Base-by-base conservation (phyloP, 2,113 vertebrate species). In the Acrocephalus arundinaceus region DNA sequence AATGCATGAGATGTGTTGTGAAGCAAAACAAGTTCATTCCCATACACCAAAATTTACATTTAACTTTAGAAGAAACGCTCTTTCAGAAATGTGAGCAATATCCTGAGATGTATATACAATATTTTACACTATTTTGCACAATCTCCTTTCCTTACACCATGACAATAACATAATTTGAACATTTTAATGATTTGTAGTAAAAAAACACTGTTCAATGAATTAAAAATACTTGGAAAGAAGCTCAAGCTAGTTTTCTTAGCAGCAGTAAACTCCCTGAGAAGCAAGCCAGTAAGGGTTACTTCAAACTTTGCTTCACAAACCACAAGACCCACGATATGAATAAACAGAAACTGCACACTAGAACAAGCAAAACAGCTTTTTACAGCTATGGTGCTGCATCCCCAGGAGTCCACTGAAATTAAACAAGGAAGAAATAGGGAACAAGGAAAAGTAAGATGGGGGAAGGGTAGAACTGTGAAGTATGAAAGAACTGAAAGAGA, bases 331-430 rank as follows among this genome's bases (percentile, higher is more conserved):
- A 89, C 0, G 2, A 84, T 28, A 83, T 72, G 79, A 95, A 96
- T 90, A 95, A 93, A 95, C 17, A 93, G 78, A 88, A 96, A 82
- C 68, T 81, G 83, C 79, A 88, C 5, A 93, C 22, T 14, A 83
- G 88, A 95, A 94, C 88, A 86, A 90, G 95, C 67, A 91, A 35
- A 85, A 85, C 71, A 23, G 85, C 91, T 91, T 96, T 91, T 73
- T 74, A 83, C 81, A 95, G 87, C 78, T 11, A 70, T 15, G 35
- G 82, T n/a, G 59, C 72, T 74, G 39, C 68, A 77, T 71, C 61
- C 90, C 76, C 90, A 74, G 7, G 55, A 83, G 92, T 30, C 76
- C 81, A 86, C 77, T 66, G 63, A 90, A 89, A 83, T 78, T 63
- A 93, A 89, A 89, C 57, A 77, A 91, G 87, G 66, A 87, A 85